phyloP scores from a whole-genome alignment of 2,888 invertebrate genomes.

The Cataglyphis cursor region DNA sequence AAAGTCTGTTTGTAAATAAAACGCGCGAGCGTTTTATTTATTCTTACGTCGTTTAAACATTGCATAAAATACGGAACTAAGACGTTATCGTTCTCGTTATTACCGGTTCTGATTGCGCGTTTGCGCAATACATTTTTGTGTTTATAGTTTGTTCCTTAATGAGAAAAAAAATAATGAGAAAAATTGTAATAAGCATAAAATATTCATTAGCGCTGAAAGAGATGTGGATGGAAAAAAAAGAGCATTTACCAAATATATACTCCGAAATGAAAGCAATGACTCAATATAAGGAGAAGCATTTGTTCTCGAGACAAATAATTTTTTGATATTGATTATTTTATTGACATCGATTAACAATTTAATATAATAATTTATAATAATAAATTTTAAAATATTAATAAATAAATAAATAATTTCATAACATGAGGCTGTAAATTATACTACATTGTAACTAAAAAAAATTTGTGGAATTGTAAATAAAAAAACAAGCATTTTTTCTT shows the following conservation, averaged over 20 bases:
- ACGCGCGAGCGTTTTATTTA: conserved; percentile 52
- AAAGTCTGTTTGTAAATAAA: conserved; percentile 37
- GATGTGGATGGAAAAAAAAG: not conserved
- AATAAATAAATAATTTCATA: not conserved
- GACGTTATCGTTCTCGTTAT: conserved; percentile 42
- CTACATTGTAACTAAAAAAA: not conserved
- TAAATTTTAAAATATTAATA: not conserved
- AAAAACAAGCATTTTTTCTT: not conserved
- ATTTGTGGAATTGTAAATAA: not conserved
- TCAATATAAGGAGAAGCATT: not conserved
- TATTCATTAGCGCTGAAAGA: not conserved
- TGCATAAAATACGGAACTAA: conserved; percentile 1
- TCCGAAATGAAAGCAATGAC: not conserved
- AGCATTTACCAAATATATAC: not conserved
- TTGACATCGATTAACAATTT: too few relatives aligned
- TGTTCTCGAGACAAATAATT: too few relatives aligned
- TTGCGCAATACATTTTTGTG: conserved; percentile 28
- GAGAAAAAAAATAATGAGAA: not conserved
- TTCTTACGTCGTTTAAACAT: conserved; percentile 44
- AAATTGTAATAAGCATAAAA: conserved; percentile 26
- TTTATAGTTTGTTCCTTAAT: conserved; percentile 11
- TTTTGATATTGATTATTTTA: too few relatives aligned
- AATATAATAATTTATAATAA: not conserved
- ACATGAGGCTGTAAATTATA: not conserved
- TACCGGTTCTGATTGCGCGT: not conserved